Evolutionary conservation across 2,113 vertebrate genomes (phyloP).

Genomic region (Diadophis punctatus): DNA sequence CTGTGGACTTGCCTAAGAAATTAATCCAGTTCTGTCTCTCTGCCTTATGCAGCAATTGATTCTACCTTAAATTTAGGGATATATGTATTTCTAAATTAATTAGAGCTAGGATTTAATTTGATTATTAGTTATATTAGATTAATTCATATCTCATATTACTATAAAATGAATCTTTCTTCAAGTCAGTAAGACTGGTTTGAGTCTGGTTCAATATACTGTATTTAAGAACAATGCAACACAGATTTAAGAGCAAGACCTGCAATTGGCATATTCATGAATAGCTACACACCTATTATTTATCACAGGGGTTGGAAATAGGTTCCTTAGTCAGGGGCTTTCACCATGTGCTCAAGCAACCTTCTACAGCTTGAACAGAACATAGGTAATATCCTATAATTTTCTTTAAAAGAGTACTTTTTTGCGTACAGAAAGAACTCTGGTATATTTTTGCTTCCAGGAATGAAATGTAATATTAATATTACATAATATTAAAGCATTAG

Average conservation of each 20-base stretch:
- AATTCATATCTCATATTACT: conserved; percentile 24
- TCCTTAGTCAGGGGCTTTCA: conserved; percentile 17
- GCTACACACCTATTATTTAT: conserved; percentile 9
- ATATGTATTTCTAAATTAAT: not conserved
- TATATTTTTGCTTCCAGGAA: conserved; percentile 26
- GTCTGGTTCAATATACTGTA: conserved; percentile 5
- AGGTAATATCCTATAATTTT: conserved; percentile 26
- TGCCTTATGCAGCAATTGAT: not conserved
- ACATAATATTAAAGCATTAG: not conserved
- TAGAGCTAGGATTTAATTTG: not conserved
- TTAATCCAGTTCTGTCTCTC: conserved; percentile 23
- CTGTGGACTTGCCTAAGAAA: not conserved
- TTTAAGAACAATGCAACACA: conserved; percentile 6
- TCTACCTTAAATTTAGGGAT: conserved; percentile 1
- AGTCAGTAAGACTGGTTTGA: conserved; percentile 7
- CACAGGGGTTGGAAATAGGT: not conserved
- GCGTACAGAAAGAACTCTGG: conserved; percentile 15
- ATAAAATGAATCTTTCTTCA: conserved; percentile 39
- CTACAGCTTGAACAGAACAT: conserved; percentile 14
- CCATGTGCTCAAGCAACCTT: not conserved
- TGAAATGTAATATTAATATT: not conserved
- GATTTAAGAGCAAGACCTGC: not conserved
- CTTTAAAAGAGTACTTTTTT: conserved; percentile 32
- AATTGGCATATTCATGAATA: conserved; percentile 20
- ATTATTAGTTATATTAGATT: not conserved